Evolutionary conservation across 2,797 vertebrate species (phyloP), one percentile per base, ranked within the genome.

Genomic region (Hipposideros larvatus): DNA sequence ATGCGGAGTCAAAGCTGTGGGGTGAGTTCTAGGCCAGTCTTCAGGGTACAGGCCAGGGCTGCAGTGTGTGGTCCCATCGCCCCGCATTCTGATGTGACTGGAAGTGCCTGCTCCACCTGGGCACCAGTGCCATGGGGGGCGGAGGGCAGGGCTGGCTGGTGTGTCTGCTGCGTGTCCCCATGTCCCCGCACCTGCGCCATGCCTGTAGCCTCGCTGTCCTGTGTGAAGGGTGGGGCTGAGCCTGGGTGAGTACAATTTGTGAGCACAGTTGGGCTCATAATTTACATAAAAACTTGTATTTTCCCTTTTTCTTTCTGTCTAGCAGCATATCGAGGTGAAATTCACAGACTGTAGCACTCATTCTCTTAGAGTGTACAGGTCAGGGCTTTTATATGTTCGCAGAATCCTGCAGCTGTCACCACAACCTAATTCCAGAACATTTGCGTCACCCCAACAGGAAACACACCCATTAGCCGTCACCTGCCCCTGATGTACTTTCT

Each of bases 381-480:
- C 46, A 15, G 66, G 70, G 61, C 22, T 18, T 11, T 24, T 48
- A 4, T 2, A 1, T 7, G 7, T 24, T 18, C 26, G 3, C 4
- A 9, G 48, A 21, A 41, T 5, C n/a, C 28, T 19, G 8, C 4
- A 2, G 0, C 9, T 16, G 0, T 18, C 19, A 2, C 74, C 9
- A 31, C 41, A 14, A 6, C 34, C 19, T 75, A 5, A 37, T 31
- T n/a, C 43, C 8, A 41, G 63, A 15, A 10, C 9, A 4, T n/a
- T 26, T 5, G 26, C 24, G 0, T 87, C 16, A 2, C 21, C 28
- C 6, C 28, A 4, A 2, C 4, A 9, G 19, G 59, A 43, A 16
- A 28, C 41, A 6, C 37, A 15, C 21, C 68, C 11, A 22, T 15
- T 51, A 51, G 48, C 14, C 8, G 51, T 11, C 53, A 2, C 53